phyloP scores from a whole-genome alignment of 2,888 invertebrate genomes.

The Junonia oenone region DNA sequence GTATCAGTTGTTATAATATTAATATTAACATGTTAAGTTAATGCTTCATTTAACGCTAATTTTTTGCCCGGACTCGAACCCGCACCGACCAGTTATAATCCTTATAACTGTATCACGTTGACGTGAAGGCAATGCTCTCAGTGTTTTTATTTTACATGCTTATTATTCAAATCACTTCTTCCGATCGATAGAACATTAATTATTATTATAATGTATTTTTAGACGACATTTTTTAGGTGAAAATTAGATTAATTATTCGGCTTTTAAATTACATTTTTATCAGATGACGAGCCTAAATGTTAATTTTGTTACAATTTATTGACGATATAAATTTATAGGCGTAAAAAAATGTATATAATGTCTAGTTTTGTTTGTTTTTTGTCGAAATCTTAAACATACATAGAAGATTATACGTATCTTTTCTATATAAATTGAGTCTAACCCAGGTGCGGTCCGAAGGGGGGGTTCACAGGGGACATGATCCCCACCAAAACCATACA shows the following conservation, averaged over 20 bases:
- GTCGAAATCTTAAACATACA: too few species aligned
- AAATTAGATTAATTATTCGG: not conserved
- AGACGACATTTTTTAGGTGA: not conserved
- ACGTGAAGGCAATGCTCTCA: constrained; percentile 1
- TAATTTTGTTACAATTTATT: too few species aligned
- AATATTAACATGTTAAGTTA: not conserved
- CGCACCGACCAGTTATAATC: constrained; percentile 11
- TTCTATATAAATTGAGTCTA: too few species aligned
- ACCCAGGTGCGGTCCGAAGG: too few species aligned
- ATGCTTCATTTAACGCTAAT: not conserved
- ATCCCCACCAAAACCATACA: too few species aligned
- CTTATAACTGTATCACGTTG: constrained; percentile 7
- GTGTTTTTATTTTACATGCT: not conserved
- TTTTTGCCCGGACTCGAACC: constrained; percentile 5
- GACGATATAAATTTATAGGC: too few species aligned
- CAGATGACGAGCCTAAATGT: too few species aligned
- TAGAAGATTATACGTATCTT: too few species aligned
- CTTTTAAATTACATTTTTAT: not conserved
- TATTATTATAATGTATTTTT: not conserved
- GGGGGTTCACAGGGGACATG: too few species aligned
- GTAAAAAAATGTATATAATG: too few species aligned
- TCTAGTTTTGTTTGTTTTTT: too few species aligned
- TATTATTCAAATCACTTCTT: not conserved
- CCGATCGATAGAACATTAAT: not conserved
- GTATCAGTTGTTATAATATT: not conserved